Conservation (phyloP, 2,888 invertebrate genomes). For the Amaurobius ferox region DNA sequence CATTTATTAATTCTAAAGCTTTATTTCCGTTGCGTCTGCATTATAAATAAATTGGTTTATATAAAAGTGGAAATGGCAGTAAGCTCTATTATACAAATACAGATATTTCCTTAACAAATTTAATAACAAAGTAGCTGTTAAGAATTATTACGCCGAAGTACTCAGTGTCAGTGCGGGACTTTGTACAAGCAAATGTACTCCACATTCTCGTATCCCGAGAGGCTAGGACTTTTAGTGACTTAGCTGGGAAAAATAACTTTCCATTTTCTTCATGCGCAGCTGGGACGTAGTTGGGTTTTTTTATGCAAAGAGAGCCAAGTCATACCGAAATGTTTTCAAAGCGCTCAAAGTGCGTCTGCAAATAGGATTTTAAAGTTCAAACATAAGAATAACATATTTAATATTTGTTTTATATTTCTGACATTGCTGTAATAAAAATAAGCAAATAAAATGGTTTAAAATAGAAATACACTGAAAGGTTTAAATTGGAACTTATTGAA, state of each 20-base stretch:
- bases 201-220: constrained; percentile 15
- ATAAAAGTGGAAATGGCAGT: not conserved
- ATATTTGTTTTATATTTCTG: no score
- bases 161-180: not conserved
- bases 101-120: constrained; percentile 18
- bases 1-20: no score
- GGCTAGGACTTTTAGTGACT: constrained; percentile 26
- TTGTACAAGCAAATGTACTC: not conserved
- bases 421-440: no score
- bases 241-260: constrained; percentile 32
- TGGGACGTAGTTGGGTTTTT: not conserved
- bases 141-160: constrained; percentile 27
- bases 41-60: constrained; percentile 3
- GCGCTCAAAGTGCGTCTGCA: no score
- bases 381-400: no score
- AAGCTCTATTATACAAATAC: constrained; percentile 17
- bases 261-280: not conserved
- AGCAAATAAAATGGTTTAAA: no score
- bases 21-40: constrained; percentile 11
- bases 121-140: not conserved
- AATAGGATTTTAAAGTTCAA: no score
- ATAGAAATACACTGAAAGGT: no score
- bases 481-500: no score
- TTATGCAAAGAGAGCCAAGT: not conserved
- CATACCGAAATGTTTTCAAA: no score